Percentiles rank a stretch among this genome's conserved stretches.
Evolutionary conservation across 2,797 vertebrate species (phyloP).

Genomic region (Crocodylus rhombifer): DNA sequence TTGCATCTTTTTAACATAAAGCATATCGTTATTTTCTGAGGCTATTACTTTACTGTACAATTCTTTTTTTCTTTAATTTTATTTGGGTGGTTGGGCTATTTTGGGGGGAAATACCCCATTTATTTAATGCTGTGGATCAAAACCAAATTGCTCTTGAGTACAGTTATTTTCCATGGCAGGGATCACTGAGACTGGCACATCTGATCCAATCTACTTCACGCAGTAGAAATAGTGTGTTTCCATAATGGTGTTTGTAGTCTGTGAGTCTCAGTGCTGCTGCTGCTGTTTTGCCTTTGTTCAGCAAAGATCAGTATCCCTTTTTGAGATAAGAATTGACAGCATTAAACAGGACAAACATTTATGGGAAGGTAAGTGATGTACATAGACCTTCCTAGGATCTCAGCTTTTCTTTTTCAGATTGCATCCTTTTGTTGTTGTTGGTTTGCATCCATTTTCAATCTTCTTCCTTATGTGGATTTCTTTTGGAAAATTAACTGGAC

Average conservation of each 20-base stretch:
- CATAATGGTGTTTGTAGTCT: background rate
- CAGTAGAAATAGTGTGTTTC: background rate
- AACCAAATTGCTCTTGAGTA: background rate
- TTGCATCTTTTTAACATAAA: background rate
- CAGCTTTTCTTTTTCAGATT: background rate
- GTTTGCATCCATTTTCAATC: background rate
- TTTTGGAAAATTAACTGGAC: background rate
- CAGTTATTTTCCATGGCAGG: background rate
- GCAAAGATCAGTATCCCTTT: background rate
- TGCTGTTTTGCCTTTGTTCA: background rate
- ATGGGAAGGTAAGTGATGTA: background rate
- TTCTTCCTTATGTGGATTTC: background rate
- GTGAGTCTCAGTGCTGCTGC: background rate
- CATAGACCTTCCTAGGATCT: background rate
- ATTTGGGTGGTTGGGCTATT: background rate
- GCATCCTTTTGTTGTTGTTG: background rate
- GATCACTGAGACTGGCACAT: background rate
- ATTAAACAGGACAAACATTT: background rate
- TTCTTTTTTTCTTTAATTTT: background rate
- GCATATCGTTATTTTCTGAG: background rate
- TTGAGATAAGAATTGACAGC: background rate
- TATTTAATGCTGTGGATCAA: background rate
- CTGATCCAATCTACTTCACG: background rate
- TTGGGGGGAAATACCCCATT: fast-evolving
- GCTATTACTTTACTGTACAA: background rate